phyloP scores from a whole-genome alignment of 2,888 invertebrate species.

The Tryphoninae sp. region DNA sequence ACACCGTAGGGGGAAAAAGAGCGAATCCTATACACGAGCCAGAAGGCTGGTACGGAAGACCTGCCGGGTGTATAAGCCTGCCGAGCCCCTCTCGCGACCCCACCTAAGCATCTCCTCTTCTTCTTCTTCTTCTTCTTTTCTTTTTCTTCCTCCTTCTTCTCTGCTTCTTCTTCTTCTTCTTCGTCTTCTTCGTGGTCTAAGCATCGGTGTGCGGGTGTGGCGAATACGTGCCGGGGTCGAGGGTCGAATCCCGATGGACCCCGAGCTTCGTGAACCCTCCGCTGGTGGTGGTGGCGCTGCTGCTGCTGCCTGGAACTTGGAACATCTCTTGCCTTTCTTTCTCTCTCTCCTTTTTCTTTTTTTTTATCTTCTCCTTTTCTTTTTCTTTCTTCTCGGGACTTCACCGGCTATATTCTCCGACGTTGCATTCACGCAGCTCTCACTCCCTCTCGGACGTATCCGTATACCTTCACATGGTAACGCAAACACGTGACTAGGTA shows the following conservation, averaged over 20 bases:
- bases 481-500: slow-evolving; percentile 38
- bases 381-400: slow-evolving; percentile 18
- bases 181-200: slow-evolving; percentile 69
- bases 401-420: slow-evolving; percentile 45
- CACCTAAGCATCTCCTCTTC: slow-evolving; percentile 74
- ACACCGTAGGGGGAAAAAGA: slow-evolving; percentile 44
- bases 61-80: slow-evolving; percentile 61
- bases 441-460: slow-evolving; percentile 41
- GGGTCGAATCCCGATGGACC: slow-evolving; percentile 78
- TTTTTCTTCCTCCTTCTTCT: slow-evolving; percentile 41
- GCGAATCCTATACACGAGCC: slow-evolving; percentile 50
- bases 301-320: slow-evolving; percentile 58
- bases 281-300: slow-evolving; percentile 25
- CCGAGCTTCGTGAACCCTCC: slow-evolving; percentile 64
- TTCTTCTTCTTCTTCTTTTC: slow-evolving; percentile 25
- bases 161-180: slow-evolving; percentile 43
- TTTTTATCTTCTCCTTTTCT: slow-evolving; percentile 29
- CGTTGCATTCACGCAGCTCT: slow-evolving; percentile 58
- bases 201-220: slow-evolving; percentile 80
- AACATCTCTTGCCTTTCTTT: slow-evolving; percentile 41
- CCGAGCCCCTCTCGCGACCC: slow-evolving; percentile 70
- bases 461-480: slow-evolving; percentile 12
- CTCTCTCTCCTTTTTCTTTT: slow-evolving; percentile 30
- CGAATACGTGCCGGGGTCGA: slow-evolving; percentile 81
- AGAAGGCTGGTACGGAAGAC: slow-evolving; percentile 58